phyloP scores from a whole-genome alignment of 2,113 vertebrate genomes.

The Ptilonorhynchus violaceus region DNA sequence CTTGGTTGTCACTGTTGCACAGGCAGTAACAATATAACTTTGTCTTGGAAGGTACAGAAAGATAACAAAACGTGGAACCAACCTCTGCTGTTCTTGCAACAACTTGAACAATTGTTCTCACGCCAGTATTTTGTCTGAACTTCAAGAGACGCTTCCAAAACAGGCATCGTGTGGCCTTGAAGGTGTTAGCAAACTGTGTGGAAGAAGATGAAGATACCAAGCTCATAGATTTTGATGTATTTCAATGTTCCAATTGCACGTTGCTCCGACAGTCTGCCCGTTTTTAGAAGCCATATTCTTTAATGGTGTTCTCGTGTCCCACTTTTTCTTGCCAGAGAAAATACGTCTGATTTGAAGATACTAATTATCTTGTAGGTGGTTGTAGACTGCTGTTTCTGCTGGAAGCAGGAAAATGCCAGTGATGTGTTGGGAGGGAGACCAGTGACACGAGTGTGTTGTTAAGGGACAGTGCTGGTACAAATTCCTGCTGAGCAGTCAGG shows the following conservation, averaged over 20 bases:
- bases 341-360: background rate
- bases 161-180: background rate
- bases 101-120: background rate
- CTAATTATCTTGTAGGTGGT: background rate
- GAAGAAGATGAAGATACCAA: background rate
- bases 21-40: background rate
- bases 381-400: background rate
- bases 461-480: background rate
- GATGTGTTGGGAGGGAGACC: background rate
- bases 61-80: background rate
- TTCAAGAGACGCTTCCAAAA: background rate
- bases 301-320: background rate
- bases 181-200: accelerated
- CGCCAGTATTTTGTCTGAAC: background rate
- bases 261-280: background rate
- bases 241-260: accelerated
- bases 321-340: background rate
- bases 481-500: background rate
- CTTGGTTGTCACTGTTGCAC: background rate
- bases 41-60: background rate
- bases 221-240: background rate
- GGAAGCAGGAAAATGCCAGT: background rate
- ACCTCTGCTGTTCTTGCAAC: background rate
- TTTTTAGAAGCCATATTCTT: background rate
- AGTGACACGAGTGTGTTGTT: background rate